Base-by-base conservation (phyloP, 2,888 invertebrate species). In the Liopterus haemorrhoidalis region DNA sequence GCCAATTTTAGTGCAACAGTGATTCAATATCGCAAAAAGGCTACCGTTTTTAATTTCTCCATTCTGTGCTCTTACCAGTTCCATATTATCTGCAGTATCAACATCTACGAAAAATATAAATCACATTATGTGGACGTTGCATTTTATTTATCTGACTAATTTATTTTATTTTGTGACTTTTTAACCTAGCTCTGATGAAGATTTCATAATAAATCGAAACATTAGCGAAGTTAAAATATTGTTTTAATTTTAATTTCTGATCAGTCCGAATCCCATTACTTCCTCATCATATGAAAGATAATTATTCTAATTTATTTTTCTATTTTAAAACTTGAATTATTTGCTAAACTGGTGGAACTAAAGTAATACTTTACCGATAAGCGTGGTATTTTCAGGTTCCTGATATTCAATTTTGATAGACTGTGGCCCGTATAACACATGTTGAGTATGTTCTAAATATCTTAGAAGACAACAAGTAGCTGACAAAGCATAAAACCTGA, bases 401-500 rank as follows among this genome's bases (percentile, higher is more conserved):
- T 85, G 81, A 63, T 86, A 94, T 54, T 83, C 80, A 21, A 94
- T 75, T 67, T 82, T 85, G 49, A 95, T 67, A 0, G 91, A 84
- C 57, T 79, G 78, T 39, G 79, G 76, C 1, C 82, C 78, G 65
- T 86, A 91, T 12, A 81, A 72, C 12, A 85, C 71, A 51, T 82
- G 82, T 57, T 88, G 81, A 44, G 82, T 79, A 55, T 79, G 80
- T 65, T 93, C 90, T 1, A 90, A 76, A 64, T 92, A 93, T 59
- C 84, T 86, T 3, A 94, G 62, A 2, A 94, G 72, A 3, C 91
- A 93, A 11, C 87, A 79, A n/a, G 82, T 80, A 1, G 93, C 82
- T 6, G 92, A 81, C 40, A 94, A 64, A 9, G 89, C 85, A 61
- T 92, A 92, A 65, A 88, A 90, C 60, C 90, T 92, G 61, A 64